Percentiles rank a stretch among this genome's conserved stretches.
phyloP scores from a whole-genome alignment of 2,113 vertebrate species.

The Seriola aureovittata region DNA sequence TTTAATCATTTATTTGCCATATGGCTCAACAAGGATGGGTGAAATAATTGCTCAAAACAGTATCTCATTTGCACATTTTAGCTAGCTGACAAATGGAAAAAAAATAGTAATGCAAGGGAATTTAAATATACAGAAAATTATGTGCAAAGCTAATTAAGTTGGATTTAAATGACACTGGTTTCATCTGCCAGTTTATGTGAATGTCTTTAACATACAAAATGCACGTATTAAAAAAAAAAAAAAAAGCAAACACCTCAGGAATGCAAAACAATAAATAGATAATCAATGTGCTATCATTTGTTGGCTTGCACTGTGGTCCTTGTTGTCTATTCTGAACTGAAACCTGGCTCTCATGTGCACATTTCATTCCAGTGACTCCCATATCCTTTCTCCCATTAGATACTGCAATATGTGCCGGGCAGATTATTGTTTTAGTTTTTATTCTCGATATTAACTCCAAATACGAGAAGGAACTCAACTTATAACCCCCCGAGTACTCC shows the following conservation, averaged over 20 bases:
- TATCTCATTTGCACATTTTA: slow-evolving; percentile 76
- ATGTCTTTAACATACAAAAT: slow-evolving; percentile 51
- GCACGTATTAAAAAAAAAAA: slow-evolving; percentile 44
- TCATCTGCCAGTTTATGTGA: slow-evolving; percentile 53
- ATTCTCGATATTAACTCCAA: slow-evolving; percentile 58
- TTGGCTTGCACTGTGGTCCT: slow-evolving; percentile 37
- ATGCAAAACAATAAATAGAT: slow-evolving; percentile 52
- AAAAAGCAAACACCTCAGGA: slow-evolving; percentile 46
- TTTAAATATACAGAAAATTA: slow-evolving; percentile 61
- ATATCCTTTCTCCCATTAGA: slow-evolving; percentile 55
- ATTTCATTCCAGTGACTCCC: slow-evolving; percentile 46
- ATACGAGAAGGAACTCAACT: slow-evolving; percentile 52
- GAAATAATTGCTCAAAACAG: slow-evolving; percentile 69
- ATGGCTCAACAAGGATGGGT: slow-evolving; percentile 47
- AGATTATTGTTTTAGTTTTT: slow-evolving; percentile 56
- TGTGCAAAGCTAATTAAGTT: slow-evolving; percentile 70
- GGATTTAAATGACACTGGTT: slow-evolving; percentile 48
- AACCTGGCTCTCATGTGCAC: slow-evolving; percentile 50
- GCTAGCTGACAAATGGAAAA: slow-evolving; percentile 63
- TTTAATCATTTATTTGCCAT: slow-evolving; percentile 59
- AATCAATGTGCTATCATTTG: slow-evolving; percentile 46
- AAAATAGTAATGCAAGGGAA: slow-evolving; percentile 63
- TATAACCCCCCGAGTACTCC: slow-evolving; percentile 49
- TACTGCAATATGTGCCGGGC: slow-evolving; percentile 47
- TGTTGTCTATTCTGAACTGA: slow-evolving; percentile 57